These are phyloP conservation scores for Oscheius myriophilus DNA, from an alignment of 2,888 invertebrate genomes.

Conservation along the genomic window DNA sequence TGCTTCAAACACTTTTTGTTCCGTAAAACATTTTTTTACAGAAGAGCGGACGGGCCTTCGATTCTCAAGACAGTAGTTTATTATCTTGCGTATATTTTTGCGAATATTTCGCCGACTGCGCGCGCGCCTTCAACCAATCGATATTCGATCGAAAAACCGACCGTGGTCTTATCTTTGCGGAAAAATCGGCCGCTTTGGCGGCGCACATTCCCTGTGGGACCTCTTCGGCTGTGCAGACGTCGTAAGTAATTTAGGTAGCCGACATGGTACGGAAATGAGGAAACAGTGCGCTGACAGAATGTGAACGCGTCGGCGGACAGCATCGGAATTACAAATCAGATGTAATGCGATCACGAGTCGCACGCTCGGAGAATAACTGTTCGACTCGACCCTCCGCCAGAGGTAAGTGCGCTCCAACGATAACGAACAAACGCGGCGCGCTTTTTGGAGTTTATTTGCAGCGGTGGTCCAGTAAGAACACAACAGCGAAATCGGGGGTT, in stretches of 20 bases:
- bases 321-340: slow-evolving; percentile 31
- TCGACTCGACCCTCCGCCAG: not conserved
- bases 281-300: slow-evolving; percentile 4
- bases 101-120: too few relatives aligned
- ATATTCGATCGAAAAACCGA: not conserved
- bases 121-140: not conserved
- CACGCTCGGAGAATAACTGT: not conserved
- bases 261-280: not conserved
- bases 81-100: too few relatives aligned
- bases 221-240: not conserved
- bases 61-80: too few relatives aligned
- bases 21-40: too few relatives aligned
- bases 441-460: too few relatives aligned
- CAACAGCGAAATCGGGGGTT: too few relatives aligned
- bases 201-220: slow-evolving; percentile 5
- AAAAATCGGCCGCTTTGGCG: slow-evolving; percentile 11
- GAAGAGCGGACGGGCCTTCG: too few relatives aligned
- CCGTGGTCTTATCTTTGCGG: slow-evolving; percentile 12
- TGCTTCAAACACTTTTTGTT: too few relatives aligned
- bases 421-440: not conserved
- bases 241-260: not conserved
- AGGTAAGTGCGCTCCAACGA: too few relatives aligned
- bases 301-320: not conserved
- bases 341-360: slow-evolving; percentile 29
- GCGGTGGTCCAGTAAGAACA: too few relatives aligned